These are phyloP conservation scores for Seira ritae DNA, from an alignment of 2,888 invertebrate genomes.

Conservation along the genomic window DNA sequence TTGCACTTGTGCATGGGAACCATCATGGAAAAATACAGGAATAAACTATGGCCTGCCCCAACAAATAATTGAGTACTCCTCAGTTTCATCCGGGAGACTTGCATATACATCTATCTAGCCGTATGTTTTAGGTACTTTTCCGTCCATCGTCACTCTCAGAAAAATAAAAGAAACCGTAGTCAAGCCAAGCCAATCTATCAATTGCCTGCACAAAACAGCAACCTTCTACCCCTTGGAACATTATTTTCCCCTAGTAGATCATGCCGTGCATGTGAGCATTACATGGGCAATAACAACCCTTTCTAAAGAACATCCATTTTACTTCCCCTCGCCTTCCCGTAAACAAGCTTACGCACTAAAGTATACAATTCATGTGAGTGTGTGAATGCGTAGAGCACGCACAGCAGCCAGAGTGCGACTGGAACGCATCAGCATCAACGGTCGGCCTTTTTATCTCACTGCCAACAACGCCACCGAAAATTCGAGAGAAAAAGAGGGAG, in stretches of 20 bases:
- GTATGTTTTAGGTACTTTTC: slow-evolving; percentile 53
- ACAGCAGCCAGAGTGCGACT: neutral
- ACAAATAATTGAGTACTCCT: slow-evolving; percentile 32
- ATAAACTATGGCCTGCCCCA: slow-evolving; percentile 50
- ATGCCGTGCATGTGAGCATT: neutral
- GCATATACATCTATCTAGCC: slow-evolving; percentile 9
- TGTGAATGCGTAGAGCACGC: slow-evolving; percentile 7
- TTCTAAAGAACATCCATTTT: slow-evolving; percentile 48
- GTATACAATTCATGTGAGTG: neutral
- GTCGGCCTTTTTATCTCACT: slow-evolving; percentile 7
- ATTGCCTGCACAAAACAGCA: neutral
- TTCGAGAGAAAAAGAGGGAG: neutral
- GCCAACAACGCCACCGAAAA: slow-evolving; percentile 6
- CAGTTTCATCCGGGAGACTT: slow-evolving; percentile 40
- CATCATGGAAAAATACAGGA: neutral
- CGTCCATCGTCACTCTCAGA: neutral
- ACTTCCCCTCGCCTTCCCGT: neutral
- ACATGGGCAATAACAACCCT: slow-evolving; percentile 51
- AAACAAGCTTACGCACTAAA: neutral
- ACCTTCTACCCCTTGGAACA: slow-evolving; percentile 50
- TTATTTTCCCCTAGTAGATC: slow-evolving; percentile 5
- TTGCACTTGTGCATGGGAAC: slow-evolving; percentile 16
- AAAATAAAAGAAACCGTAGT: too few species aligned
- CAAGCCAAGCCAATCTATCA: too few species aligned
- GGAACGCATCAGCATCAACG: neutral